These are phyloP conservation scores for Leptonema lineaticorne DNA, from an alignment of 1,140 invertebrate genomes.

Conservation along the genomic window DNA sequence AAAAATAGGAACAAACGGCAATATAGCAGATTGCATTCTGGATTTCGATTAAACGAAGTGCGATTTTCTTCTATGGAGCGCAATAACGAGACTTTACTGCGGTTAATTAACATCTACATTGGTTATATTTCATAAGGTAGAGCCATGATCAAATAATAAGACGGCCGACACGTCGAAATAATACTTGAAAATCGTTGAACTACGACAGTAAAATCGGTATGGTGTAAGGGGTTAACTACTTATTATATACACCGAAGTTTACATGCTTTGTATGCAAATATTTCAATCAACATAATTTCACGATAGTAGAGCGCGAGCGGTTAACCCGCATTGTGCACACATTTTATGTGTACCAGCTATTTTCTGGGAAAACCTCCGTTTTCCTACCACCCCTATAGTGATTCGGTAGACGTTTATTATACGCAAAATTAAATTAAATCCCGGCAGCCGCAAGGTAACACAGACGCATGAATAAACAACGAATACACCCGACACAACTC, in stretches of 20 bases:
- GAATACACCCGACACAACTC: too few species aligned
- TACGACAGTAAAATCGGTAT: too few species aligned
- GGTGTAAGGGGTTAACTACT: constrained; percentile 18
- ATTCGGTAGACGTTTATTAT: constrained; percentile 18
- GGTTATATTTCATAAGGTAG: too few species aligned
- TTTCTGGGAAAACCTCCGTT: too few species aligned
- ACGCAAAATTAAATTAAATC: constrained; percentile 28
- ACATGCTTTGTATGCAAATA: constrained; percentile 29
- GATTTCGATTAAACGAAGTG: too few species aligned
- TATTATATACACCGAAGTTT: constrained; percentile 18
- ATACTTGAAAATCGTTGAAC: too few species aligned
- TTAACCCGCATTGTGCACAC: constrained; percentile 28
- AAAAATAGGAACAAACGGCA: too few species aligned
- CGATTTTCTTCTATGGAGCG: too few species aligned
- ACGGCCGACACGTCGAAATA: constrained; percentile 15
- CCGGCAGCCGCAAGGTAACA: background rate
- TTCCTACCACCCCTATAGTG: background rate
- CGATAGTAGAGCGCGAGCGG: constrained; percentile 19
- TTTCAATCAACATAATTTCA: constrained; percentile 32
- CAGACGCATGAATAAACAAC: constrained; percentile 20
- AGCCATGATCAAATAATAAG: background rate
- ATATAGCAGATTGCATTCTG: too few species aligned
- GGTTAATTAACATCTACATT: too few species aligned
- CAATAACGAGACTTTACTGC: too few species aligned
- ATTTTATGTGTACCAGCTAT: too few species aligned